A percentile compares a stretch with the other conserved stretches of the same genome.
These are phyloP conservation scores for Plebejus argus DNA, from an alignment of 2,888 invertebrate species.

Conservation along the genomic window DNA sequence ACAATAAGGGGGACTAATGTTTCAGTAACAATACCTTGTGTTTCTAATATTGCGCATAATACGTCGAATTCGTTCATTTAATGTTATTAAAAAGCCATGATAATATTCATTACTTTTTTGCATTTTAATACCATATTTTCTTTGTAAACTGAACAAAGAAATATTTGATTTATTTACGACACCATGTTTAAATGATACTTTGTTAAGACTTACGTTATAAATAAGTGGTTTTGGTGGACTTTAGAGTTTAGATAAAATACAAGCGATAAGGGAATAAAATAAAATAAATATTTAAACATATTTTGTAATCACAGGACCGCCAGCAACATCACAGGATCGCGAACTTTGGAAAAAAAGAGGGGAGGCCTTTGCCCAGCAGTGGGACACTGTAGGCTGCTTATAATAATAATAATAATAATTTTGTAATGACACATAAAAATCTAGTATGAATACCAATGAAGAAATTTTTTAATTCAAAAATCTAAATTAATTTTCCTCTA, in stretches of 20 bases:
- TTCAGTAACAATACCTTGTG: not conserved
- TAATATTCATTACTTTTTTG: conserved; percentile 13
- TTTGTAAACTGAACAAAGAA: conserved; percentile 4
- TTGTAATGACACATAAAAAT: not conserved
- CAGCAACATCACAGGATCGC: too few species aligned
- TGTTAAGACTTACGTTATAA: not conserved
- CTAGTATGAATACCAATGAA: too few species aligned
- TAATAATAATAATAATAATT: too few species aligned
- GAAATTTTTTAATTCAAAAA: too few species aligned
- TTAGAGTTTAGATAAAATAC: not conserved
- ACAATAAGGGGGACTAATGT: not conserved
- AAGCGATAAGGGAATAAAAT: not conserved
- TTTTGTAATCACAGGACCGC: too few species aligned
- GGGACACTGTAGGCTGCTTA: too few species aligned
- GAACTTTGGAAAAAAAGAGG: too few species aligned
- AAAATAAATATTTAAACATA: not conserved
- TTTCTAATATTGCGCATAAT: not conserved
- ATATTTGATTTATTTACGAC: not conserved
- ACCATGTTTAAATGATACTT: not conserved
- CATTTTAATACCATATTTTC: not conserved
- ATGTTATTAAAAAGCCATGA: not conserved
- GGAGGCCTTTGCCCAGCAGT: too few species aligned
- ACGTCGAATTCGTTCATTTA: not conserved
- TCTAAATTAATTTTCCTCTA: not conserved
- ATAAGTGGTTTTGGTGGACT: not conserved